A percentile compares a stretch with the other conserved stretches of the same genome.
Evolutionary conservation across 2,888 invertebrate species (phyloP).

Genomic region (Caenorhabditis plicata): DNA sequence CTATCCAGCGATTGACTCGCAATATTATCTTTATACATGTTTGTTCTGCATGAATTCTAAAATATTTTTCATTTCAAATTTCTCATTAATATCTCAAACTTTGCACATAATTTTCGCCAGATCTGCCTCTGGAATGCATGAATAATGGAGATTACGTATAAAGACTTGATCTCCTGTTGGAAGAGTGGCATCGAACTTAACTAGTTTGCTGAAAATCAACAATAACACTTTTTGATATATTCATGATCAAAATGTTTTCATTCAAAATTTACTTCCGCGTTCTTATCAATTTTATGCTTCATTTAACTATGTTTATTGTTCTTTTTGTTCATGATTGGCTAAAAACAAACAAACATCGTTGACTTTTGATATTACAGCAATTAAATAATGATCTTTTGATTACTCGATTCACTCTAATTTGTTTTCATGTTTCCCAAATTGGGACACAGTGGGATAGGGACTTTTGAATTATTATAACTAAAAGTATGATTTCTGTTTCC

Average conservation of each 20-base stretch:
- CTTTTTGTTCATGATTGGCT: too few relatives aligned
- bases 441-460: too few relatives aligned
- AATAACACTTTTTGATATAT: background rate
- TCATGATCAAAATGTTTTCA: background rate
- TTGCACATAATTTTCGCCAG: constrained; percentile 12
- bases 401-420: too few relatives aligned
- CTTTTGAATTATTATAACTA: too few relatives aligned
- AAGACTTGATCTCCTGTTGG: constrained; percentile 13
- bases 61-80: background rate
- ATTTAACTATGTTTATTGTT: too few relatives aligned
- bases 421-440: too few relatives aligned
- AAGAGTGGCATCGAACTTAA: constrained; percentile 24
- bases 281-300: too few relatives aligned
- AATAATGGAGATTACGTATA: constrained; percentile 26
- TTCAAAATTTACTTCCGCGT: too few relatives aligned
- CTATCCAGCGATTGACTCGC: constrained; percentile 22
- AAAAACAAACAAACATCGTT: too few relatives aligned
- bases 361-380: too few relatives aligned
- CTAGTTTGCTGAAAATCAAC: constrained; percentile 11
- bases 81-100: constrained; percentile 1
- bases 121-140: constrained; percentile 17
- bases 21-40: constrained; percentile 12
- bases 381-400: too few relatives aligned
- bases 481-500: too few relatives aligned
- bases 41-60: constrained; percentile 16